Base-by-base conservation (phyloP, 2,797 vertebrate species). In the Tragelaphus oryx region DNA sequence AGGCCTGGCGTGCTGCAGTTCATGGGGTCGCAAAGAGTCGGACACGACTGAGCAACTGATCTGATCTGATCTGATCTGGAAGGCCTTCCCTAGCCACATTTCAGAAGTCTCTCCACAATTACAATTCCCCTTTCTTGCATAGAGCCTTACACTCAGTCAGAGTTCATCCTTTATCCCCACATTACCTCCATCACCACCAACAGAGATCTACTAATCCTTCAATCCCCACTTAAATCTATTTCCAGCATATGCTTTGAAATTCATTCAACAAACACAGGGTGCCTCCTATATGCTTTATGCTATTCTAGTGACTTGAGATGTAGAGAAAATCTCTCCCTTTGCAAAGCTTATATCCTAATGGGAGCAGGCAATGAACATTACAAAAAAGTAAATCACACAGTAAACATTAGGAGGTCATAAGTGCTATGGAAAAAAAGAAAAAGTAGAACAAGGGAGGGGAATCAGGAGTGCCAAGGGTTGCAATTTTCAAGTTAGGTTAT, bases 401-500 rank as follows among this genome's bases (percentile, higher is more conserved):
- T 86, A 85, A 94, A 87, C 65, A 85, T 93, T 74, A 96, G 50
- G 57, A 78, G 33, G 26, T 59, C 44, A 20, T 92, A 87, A 83
- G n/a, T 90, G 52, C 44, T 52, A 16, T 5, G 44, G 37, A 22
- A 74, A 65, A 91, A 93, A 57, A 33, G 44, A 50, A 91, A 95
- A 93, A 57, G 26, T 46, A 84, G 54, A 95, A 81, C 28, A 85
- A 50, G 24, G 57, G 46, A 91, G 30, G 18, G 50, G 55, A 94
- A 95, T 95, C 24, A 91, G 84, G 93, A 93, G 26, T 62, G 37
- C 41, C 20, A 92, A 79, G 44, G 46, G 78, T 37, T 92, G 24
- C 13, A 17, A 59, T 80, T 95, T 92, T 86, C 85, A 84, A 95
- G 54, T 94, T 57, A 93, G 17, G 37, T 90, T 71, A 94, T 20